Evolutionary conservation across 2,888 invertebrate genomes (phyloP), one percentile per base, ranked within the genome.

Genomic region (Drymonia ruficornis): DNA sequence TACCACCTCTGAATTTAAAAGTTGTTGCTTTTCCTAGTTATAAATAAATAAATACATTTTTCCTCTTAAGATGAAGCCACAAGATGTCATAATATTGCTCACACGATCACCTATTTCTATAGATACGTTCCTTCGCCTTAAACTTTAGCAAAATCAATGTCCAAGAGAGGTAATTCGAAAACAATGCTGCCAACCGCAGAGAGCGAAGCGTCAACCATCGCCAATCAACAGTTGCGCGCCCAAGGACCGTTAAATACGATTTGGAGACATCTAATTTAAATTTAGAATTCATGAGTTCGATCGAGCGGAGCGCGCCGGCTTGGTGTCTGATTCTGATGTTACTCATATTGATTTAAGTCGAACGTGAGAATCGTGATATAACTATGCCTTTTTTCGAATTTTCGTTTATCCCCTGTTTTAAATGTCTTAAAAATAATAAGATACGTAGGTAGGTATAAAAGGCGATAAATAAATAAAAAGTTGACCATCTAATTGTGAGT

Each of bases 231-330:
- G 79, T 74, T 73, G 71, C 57, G 62, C 72, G 70, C 65, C 63
- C 76, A 76, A 81, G 72, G 68, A 73, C 78, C 76, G 76, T 81
- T 82, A 80, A 83, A 83, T 76, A 73, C 79, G 77, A 82, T 81
- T 83, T 78, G 76, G 77, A 79, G 78, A 79, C 80, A 79, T 75
- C 80, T 80, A 81, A 84, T 85, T 85, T 81, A 80, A 86, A 85
- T 83, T 81, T 81, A 74, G 80, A 81, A 83, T 79, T 77, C 75
- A 76, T 72, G 79, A 73, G 82, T 80, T 81, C 82, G 80, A 83
- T 83, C 80, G 83, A 79, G 78, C 78, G 76, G 57, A 61, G 66
- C 66, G 65, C 67, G 64, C 57, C 65, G 71, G 64, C 63, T 18
- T 55, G 67, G 49, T 44, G 58, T 52, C 53, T 56, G 60, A 66